phyloP scores from a whole-genome alignment of 2,888 invertebrate species.

The Leptothorax acervorum region DNA sequence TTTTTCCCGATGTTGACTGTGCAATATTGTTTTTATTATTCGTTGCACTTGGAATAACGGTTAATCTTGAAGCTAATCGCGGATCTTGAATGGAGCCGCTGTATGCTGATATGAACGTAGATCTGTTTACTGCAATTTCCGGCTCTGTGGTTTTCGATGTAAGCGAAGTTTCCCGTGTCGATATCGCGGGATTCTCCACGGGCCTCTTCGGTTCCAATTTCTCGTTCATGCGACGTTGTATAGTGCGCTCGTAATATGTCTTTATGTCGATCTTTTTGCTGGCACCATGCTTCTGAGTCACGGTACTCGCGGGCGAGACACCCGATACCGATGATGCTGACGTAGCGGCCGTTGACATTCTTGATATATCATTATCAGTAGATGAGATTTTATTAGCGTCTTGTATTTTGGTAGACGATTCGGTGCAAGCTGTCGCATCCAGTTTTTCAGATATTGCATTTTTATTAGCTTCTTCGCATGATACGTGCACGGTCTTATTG shows the following conservation, averaged over 20 bases:
- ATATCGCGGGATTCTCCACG: not conserved
- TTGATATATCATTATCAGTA: not conserved
- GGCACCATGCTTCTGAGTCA: not conserved
- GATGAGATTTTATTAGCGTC: not conserved
- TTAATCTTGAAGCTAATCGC: not conserved
- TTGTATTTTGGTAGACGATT: not conserved
- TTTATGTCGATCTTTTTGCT: slow-evolving; percentile 80
- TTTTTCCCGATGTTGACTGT: not conserved
- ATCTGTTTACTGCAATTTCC: not conserved
- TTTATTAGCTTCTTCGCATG: not conserved
- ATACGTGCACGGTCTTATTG: not conserved
- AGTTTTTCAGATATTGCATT: not conserved
- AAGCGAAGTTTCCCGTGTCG: not conserved
- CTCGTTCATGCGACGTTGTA: slow-evolving; percentile 70
- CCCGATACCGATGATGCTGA: not conserved
- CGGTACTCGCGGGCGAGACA: not conserved
- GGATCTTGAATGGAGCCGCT: slow-evolving; percentile 16
- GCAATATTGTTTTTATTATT: not conserved
- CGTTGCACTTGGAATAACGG: not conserved
- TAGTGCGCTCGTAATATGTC: slow-evolving; percentile 80
- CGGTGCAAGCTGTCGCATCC: not conserved
- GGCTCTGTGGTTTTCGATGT: not conserved
- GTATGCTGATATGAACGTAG: not conserved
- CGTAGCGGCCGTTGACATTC: not conserved
- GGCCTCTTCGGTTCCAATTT: slow-evolving; percentile 38